phyloP scores from a whole-genome alignment of 1,140 invertebrate genomes.

The Steinernema khuongi region DNA sequence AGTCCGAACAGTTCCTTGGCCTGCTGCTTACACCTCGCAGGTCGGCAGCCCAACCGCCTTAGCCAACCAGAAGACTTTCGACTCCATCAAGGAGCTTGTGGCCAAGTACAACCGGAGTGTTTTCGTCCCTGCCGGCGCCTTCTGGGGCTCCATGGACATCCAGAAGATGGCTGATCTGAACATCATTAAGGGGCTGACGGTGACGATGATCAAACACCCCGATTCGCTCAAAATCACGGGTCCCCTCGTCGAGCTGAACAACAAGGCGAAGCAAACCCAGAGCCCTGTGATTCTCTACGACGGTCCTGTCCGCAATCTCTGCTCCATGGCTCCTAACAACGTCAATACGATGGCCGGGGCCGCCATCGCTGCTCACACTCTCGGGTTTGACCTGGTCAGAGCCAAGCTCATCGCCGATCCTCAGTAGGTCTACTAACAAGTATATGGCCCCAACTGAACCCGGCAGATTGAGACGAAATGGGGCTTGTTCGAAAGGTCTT shows the following conservation, averaged over 20 bases:
- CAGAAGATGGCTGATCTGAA: slow-evolving; percentile 65
- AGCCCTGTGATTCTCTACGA: slow-evolving; percentile 62
- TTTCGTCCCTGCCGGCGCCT: slow-evolving; percentile 66
- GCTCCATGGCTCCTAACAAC: slow-evolving; percentile 67
- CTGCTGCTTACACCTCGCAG: slow-evolving; percentile 30
- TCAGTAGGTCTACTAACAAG: slow-evolving; percentile 57
- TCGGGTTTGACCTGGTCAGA: slow-evolving; percentile 66
- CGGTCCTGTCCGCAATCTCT: slow-evolving; percentile 64
- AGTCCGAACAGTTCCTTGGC: no score
- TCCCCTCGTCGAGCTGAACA: slow-evolving; percentile 61
- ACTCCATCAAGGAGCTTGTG: slow-evolving; percentile 46
- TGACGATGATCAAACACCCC: slow-evolving; percentile 68
- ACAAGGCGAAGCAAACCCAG: slow-evolving; percentile 56
- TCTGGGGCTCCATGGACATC: slow-evolving; percentile 68
- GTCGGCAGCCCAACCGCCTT: slow-evolving; percentile 66
- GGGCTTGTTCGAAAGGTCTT: no score
- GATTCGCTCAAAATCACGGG: slow-evolving; percentile 62
- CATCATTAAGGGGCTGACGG: slow-evolving; percentile 63
- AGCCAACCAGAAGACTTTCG: slow-evolving; percentile 60
- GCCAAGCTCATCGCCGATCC: slow-evolving; percentile 65
- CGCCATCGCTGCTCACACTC: slow-evolving; percentile 64
- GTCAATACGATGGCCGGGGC: slow-evolving; percentile 63
- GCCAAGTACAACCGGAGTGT: slow-evolving; percentile 56
- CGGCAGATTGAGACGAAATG: no score
- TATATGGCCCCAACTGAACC: no score